Evolutionary conservation across 23 tunicate species (phyloP).

Genomic region (Halocynthia aurantium): DNA sequence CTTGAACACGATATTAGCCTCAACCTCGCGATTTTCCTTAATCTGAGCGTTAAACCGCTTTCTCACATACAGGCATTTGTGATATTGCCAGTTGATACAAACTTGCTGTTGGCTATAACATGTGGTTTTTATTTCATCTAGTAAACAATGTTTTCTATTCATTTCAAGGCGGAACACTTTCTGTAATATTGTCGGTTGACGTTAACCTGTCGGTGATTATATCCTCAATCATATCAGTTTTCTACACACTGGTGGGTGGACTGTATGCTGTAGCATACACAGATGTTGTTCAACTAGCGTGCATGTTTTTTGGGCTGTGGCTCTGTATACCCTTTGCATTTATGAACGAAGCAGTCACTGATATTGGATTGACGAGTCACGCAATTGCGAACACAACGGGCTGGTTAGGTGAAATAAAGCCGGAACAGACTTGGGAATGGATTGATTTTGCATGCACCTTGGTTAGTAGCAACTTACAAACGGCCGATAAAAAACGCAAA

Average conservation of each 20-base stretch:
- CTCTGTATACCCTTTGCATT: conserved; percentile 78
- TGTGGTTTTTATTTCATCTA: neutral
- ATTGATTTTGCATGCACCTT: conserved; percentile 59
- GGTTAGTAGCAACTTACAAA: conserved; percentile 22
- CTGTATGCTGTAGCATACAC: conserved; percentile 82
- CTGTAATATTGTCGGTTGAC: conserved; percentile 32
- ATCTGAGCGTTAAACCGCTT: too few relatives aligned
- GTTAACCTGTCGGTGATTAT: conserved; percentile 33
- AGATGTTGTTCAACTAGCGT: conserved; percentile 61
- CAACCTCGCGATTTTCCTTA: too few relatives aligned
- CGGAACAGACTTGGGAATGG: conserved; percentile 47
- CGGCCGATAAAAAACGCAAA: too few relatives aligned
- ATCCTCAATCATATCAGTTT: conserved; percentile 54
- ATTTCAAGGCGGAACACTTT: conserved; percentile 41
- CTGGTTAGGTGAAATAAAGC: conserved; percentile 74
- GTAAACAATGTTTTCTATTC: neutral
- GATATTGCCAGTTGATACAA: conserved; percentile 30
- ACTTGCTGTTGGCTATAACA: too few relatives aligned
- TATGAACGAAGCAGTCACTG: conserved; percentile 55
- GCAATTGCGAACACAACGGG: conserved; percentile 21
- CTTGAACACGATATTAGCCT: too few relatives aligned
- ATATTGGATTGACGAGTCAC: conserved; percentile 33
- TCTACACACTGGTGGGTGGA: conserved; percentile 74
- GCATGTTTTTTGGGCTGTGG: conserved; percentile 83
- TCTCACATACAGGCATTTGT: too few relatives aligned